These are phyloP conservation scores for Pleuronectes platessa DNA, from an alignment of 2,113 vertebrate genomes.

Conservation along the genomic window DNA sequence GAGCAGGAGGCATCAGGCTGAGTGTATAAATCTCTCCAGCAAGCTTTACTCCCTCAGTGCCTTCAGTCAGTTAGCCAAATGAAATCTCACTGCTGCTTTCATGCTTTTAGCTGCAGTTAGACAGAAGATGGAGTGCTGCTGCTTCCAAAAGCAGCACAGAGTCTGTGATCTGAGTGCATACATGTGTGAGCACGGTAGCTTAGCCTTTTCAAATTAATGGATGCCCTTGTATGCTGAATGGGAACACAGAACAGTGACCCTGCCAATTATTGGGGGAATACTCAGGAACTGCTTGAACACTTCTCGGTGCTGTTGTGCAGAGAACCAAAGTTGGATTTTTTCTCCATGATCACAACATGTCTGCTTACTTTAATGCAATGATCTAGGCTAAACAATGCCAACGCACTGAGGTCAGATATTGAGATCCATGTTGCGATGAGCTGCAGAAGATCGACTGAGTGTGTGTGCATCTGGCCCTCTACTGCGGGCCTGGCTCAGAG, in stretches of 20 bases:
- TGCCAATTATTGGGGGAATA: slow-evolving; percentile 54
- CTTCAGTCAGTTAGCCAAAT: slow-evolving; percentile 81
- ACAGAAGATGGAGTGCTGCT: slow-evolving; percentile 79
- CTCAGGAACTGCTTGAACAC: slow-evolving; percentile 13
- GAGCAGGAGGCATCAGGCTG: slow-evolving; percentile 75
- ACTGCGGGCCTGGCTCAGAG: slow-evolving; percentile 69
- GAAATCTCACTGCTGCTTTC: slow-evolving; percentile 80
- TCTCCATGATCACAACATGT: slow-evolving; percentile 19
- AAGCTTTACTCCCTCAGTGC: slow-evolving; percentile 74
- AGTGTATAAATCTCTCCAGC: slow-evolving; percentile 73
- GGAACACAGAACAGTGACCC: slow-evolving; percentile 54
- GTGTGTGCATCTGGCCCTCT: slow-evolving; percentile 80
- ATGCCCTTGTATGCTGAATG: slow-evolving; percentile 60
- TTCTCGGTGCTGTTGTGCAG: slow-evolving; percentile 6
- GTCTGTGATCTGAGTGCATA: slow-evolving; percentile 67
- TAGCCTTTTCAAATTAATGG: slow-evolving; percentile 65
- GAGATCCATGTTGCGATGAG: slow-evolving; percentile 47
- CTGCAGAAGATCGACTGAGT: slow-evolving; percentile 62
- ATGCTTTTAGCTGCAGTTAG: slow-evolving; percentile 75
- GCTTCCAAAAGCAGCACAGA: slow-evolving; percentile 54
- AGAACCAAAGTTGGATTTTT: slow-evolving; percentile 6
- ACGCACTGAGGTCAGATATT: slow-evolving; percentile 59
- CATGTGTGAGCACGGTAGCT: slow-evolving; percentile 62
- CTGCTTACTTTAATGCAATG: slow-evolving; percentile 34
- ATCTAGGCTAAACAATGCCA: slow-evolving; percentile 49